Percentiles rank a stretch among this genome's conserved stretches.
phyloP scores from a whole-genome alignment of 2,888 invertebrate species.

The Orthosia gothica region DNA sequence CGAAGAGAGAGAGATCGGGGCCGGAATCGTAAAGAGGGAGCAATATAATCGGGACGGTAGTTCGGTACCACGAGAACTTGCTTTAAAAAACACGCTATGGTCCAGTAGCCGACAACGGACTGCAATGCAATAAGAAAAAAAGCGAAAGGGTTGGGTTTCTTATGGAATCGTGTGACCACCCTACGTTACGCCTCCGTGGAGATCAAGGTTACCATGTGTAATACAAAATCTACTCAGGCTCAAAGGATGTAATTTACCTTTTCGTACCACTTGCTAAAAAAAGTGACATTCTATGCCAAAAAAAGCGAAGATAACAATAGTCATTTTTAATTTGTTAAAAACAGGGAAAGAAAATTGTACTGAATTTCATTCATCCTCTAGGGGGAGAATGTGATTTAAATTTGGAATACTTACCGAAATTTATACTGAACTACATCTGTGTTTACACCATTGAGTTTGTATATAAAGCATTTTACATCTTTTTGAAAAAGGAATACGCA shows the following conservation, averaged over 20 bases:
- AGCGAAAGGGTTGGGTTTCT: constrained; percentile 76
- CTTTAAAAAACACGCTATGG: constrained; percentile 78
- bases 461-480: no score
- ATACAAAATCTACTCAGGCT: constrained; percentile 38
- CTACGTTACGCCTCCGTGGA: constrained; percentile 63
- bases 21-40: constrained; percentile 83
- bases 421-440: no score
- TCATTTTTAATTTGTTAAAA: no score
- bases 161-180: constrained; percentile 68
- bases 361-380: no score
- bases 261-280: no score
- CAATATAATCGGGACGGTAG: constrained; percentile 76
- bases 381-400: no score
- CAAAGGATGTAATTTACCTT: constrained; percentile 7
- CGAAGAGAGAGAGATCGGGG: constrained; percentile 81
- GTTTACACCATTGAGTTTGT: no score
- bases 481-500: no score
- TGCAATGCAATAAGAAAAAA: constrained; percentile 65
- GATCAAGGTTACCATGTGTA: constrained; percentile 52
- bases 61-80: constrained; percentile 76
- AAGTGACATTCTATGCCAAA: no score
- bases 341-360: no score
- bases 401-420: no score
- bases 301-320: no score
- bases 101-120: constrained; percentile 67